phyloP scores from a whole-genome alignment of 2,113 vertebrate species.

The Chaetorhynchus papuensis region DNA sequence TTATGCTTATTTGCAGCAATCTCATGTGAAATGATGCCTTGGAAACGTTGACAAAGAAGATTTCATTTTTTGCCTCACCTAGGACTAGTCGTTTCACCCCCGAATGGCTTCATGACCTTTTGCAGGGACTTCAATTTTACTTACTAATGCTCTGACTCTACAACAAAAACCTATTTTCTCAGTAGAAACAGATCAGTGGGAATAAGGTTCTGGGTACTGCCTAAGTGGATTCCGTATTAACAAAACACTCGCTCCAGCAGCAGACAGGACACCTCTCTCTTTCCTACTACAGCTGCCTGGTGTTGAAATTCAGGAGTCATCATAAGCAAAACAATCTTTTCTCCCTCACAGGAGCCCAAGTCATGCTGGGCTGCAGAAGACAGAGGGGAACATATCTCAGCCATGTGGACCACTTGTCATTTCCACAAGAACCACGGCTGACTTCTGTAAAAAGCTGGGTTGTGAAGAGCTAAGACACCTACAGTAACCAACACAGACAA shows the following conservation, averaged over 20 bases:
- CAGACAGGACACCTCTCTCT: neutral
- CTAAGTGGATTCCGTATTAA: fast-evolving
- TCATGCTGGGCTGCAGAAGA: neutral
- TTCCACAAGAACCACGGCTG: neutral
- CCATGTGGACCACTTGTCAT: neutral
- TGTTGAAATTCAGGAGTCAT: neutral
- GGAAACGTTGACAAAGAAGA: neutral
- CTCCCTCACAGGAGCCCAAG: fast-evolving
- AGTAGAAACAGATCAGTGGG: neutral
- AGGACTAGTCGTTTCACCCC: neutral
- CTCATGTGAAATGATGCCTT: neutral
- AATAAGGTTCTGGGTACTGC: neutral
- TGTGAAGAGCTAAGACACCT: neutral
- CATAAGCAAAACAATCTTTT: neutral
- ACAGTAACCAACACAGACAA: neutral
- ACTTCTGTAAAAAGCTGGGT: neutral
- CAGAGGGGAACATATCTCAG: neutral
- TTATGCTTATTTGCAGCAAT: neutral
- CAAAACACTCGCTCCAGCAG: neutral
- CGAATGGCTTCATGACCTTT: neutral
- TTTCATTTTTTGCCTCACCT: neutral
- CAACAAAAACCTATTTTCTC: neutral
- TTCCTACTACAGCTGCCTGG: neutral
- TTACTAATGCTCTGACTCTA: neutral
- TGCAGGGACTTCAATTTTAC: neutral